Base-by-base conservation (phyloP, 2,888 invertebrate species). In the Schizaphis graminum region DNA sequence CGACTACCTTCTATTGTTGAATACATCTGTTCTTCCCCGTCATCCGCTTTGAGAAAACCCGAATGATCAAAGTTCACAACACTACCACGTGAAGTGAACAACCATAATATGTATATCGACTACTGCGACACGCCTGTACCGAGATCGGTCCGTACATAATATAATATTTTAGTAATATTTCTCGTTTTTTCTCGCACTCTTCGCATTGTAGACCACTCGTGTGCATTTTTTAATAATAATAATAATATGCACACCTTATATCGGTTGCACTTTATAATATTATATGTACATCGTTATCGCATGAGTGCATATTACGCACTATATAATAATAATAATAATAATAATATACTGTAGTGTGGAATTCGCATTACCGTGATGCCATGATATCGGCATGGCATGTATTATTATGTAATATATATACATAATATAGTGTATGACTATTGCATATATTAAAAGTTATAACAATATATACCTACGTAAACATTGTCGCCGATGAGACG, bases 321-420 rank as follows among this genome's bases (percentile, higher is more conserved):
- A 28, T 88, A 56, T 57, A 35, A 44, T 87, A 89, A 57, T 56
- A 41, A 56, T 53, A 35, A 56, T n/a, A n/a, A 3, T 26, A 57
- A 89, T 28, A 57, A 41, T 8, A 7, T 13, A 47, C 47, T 26
- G 28, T 47, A 44, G 47, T 86, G 44, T 53, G n/a, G 16, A 91
- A 91, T 86, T 91, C 85, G 86, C 57, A 44, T 57, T 57, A 47
- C 47, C 47, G 91, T 91, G 85, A 91, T 91, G 44, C 85, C 44
- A 57, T 47, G 57, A 1, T 44, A n/a, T 35, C n/a, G 85, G n/a
- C 91, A 57, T 24, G 41, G 21, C 77, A 35, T 77, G 77, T 77
- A 35, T 77, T 77, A 77, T 77, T 35, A 77, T 77, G 35, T 41
- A 21, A 21, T 77, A 24, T 28, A 11, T 28, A 61, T 13, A 56